A percentile compares a stretch with the other conserved stretches of the same genome.
Evolutionary conservation across 2,888 invertebrate species (phyloP).

Genomic region (Tetragonisca angustula): DNA sequence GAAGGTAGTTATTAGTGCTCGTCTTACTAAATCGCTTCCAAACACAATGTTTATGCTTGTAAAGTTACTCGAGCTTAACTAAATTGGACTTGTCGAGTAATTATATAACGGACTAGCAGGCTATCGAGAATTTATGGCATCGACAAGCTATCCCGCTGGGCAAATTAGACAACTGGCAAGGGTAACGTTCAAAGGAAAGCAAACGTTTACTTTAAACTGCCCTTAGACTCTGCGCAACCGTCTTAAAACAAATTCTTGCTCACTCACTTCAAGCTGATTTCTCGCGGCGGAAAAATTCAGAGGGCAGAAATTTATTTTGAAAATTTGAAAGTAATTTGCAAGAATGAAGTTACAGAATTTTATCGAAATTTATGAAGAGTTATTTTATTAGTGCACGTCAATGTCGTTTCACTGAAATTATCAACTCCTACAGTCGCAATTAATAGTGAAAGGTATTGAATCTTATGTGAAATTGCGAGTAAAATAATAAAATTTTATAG

Average conservation of each 20-base stretch:
- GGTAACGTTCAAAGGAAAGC: not conserved
- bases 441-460: not conserved
- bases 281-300: not conserved
- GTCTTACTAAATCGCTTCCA: conserved; percentile 19
- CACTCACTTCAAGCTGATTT: too few relatives aligned
- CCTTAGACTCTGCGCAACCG: not conserved
- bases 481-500: not conserved
- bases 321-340: not conserved
- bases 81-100: conserved; percentile 44
- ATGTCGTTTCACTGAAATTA: not conserved
- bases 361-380: not conserved
- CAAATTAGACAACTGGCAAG: conserved; percentile 9
- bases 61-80: conserved; percentile 46
- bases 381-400: not conserved
- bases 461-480: not conserved
- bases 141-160: conserved; percentile 18
- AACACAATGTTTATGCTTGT: conserved; percentile 28
- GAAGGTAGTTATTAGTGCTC: conserved; percentile 18
- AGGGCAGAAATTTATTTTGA: not conserved
- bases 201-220: not conserved
- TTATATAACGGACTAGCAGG: conserved; percentile 35
- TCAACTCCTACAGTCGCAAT: not conserved
- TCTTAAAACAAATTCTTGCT: not conserved
- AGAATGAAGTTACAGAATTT: not conserved
- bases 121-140: conserved; percentile 35